phyloP scores from a whole-genome alignment of 2,113 vertebrate species.

The Peromyscus californicus region DNA sequence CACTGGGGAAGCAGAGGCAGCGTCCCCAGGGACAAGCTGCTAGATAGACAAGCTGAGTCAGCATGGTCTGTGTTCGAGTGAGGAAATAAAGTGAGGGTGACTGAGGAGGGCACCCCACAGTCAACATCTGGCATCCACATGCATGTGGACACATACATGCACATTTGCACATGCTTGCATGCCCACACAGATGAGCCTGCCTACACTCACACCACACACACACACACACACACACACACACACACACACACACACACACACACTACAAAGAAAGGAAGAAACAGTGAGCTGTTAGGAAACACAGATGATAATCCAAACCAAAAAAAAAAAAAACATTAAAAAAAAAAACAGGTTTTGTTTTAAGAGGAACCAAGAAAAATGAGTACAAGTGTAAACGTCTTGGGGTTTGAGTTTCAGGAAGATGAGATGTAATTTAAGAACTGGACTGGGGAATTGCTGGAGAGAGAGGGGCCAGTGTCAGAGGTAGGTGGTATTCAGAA shows the following conservation, averaged over 20 bases:
- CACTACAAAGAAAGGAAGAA: neutral
- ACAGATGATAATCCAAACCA: neutral
- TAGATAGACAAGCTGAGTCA: neutral
- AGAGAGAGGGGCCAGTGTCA: neutral
- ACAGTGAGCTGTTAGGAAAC: neutral
- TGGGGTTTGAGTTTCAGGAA: neutral
- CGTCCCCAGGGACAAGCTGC: neutral
- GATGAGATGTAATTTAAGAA: neutral
- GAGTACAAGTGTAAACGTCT: neutral
- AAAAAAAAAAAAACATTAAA: too few species aligned
- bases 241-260: neutral
- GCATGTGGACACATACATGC: neutral
- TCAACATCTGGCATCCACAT: too few species aligned
- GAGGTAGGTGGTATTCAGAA: accelerated
- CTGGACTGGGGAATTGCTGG: neutral
- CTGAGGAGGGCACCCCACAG: neutral
- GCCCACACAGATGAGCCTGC: neutral
- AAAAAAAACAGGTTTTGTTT: conserved; percentile 8
- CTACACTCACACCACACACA: neutral
- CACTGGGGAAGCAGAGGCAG: neutral
- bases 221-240: neutral
- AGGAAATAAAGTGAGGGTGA: neutral
- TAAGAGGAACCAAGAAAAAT: neutral
- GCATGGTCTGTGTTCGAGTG: neutral
- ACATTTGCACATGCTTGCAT: neutral